Base-by-base conservation (phyloP, 2,888 invertebrate genomes). In the Sinelater perroti region DNA sequence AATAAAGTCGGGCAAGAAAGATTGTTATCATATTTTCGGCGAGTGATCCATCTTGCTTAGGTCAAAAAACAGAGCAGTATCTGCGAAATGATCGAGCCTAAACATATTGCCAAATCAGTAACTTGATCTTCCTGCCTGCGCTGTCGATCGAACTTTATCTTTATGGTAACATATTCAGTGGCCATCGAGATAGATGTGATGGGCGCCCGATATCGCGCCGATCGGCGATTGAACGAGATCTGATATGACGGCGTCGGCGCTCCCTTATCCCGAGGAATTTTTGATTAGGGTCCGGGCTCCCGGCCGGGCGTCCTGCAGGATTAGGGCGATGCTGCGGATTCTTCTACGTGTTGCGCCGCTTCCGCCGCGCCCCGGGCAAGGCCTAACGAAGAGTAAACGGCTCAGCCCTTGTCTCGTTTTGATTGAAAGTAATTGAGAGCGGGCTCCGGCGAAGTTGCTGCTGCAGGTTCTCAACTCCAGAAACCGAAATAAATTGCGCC, bases 91-190 rank as follows among this genome's bases (percentile, higher is more conserved):
- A 16, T 18, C 4, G 28, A 30, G 30, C 30, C 26, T 28, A 47
- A 47, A 47, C 14, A 35, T 35, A 31, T 31, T 47, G 31, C 33
- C 31, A 20, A 47, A 35, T 33, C 40, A 24, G 13, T 24, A 40
- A 24, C 14, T 40, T 13, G 40, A 21, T 24, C 24, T 24, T 13
- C 14, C 24, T 40, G 24, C 24, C 14, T 40, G n/a, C 47, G 47
- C 14, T 21, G 47, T 47, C 20, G n/a, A 20, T 10, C 1, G 21
- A 47, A 47, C 33, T 33, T 14, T 13, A 47, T 47, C 35, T 47
- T 47, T 47, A 47, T 47, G 33, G 47, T 47, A 47, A 47, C 30
- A 10, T 47, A 47, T 47, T 47, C 30, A 10, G 24, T 35, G 35
- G 47, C 35, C 47, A 47, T 33, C 33, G 31, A 17, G 14, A 45